Evolutionary conservation across 1,140 invertebrate genomes (phyloP).

Genomic region (Papilio xuthus): DNA sequence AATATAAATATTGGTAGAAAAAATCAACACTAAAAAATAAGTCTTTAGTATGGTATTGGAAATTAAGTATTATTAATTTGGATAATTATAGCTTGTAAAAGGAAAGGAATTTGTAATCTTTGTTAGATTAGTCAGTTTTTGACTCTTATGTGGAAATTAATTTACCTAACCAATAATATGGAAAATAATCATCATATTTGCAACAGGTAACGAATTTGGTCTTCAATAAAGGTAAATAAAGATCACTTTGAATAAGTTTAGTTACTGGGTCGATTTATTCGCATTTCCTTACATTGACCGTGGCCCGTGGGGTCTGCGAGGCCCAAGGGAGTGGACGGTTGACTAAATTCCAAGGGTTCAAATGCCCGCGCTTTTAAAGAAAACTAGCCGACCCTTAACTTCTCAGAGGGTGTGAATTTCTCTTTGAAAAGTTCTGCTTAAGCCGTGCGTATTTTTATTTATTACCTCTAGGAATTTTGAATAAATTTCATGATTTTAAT

Average conservation of each 20-base stretch:
- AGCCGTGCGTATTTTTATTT: constrained; percentile 29
- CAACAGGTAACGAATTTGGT: background rate
- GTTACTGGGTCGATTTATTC: constrained; percentile 58
- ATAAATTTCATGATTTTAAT: background rate
- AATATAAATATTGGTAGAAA: background rate
- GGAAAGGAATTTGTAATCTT: too few species aligned
- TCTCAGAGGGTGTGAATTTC: constrained; percentile 67
- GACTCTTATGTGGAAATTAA: background rate
- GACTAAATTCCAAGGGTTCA: constrained; percentile 73
- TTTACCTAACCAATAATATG: background rate
- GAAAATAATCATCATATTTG: background rate
- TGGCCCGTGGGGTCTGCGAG: constrained; percentile 63
- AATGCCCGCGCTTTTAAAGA: constrained; percentile 74
- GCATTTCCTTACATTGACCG: constrained; percentile 67
- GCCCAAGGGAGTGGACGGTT: constrained; percentile 66
- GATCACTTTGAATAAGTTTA: constrained; percentile 30
- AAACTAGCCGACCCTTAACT: constrained; percentile 71
- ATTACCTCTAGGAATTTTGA: background rate
- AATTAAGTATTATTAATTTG: too few species aligned
- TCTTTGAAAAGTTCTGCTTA: constrained; percentile 59
- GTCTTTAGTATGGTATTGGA: too few species aligned
- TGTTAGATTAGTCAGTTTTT: too few species aligned
- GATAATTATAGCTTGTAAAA: background rate
- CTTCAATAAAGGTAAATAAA: constrained; percentile 16
- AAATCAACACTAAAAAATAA: too few species aligned